Base-by-base conservation (phyloP, 2,888 invertebrate genomes). In the Cheilosia grossa region DNA sequence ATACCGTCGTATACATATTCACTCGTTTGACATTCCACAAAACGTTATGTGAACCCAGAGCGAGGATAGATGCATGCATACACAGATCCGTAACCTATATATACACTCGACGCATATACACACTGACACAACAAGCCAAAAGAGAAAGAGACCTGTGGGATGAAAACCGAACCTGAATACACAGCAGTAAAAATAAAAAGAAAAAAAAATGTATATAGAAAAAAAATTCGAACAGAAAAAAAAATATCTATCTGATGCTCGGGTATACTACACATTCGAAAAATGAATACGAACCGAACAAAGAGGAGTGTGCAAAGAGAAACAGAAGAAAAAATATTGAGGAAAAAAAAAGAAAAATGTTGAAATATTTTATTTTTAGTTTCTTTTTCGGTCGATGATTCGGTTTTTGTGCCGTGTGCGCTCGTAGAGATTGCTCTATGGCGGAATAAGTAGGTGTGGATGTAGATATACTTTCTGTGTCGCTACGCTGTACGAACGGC, bases 321-420 rank as follows among this genome's bases (percentile, higher is more conserved):
- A 77, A 85, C 66, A 75, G 51, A 80, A 75, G 42, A 77, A 33
- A 64, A 72, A 69, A 82, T n/a, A 61, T 54, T 10, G 59, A 70
- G 58, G 70, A 37, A 78, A 82, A 82, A 82, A 51, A 77, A 77
- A 82, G 70, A 82, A 78, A 74, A 82, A 80, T 85, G 80, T 81
- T 81, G 85, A 85, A 85, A 85, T 85, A 85, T 77, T 85, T 85
- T 85, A 85, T 85, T 85, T 85, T 85, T 85, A 85, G 85, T 85
- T 85, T 85, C 81, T 85, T 85, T 85, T 85, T 85, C 85, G 85
- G 85, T 85, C 85, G 85, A 85, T 85, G 85, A 85, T 85, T 85
- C 85, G 70, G 85, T 80, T 85, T 83, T 81, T 85, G 81, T 85
- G 85, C 85, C 85, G 81, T 81, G 85, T 81, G 77, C 85, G 85